Evolutionary conservation across 2,113 vertebrate genomes (phyloP).

Genomic region (Elgaria multicarinata): DNA sequence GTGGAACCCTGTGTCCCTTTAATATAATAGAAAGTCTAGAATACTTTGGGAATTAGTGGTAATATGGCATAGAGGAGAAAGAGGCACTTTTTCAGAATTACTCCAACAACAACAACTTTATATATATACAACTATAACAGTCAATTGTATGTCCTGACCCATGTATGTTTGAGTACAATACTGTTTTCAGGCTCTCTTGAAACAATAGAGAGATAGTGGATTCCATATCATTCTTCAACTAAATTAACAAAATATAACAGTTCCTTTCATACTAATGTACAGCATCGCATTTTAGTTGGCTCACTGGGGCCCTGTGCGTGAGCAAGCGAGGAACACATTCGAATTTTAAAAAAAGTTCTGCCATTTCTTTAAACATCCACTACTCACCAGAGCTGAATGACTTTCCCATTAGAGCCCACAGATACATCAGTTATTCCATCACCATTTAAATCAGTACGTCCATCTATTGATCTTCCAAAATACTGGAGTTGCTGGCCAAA

Average conservation of each 20-base stretch:
- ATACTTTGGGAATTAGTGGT: too few species aligned
- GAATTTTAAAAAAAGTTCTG: constrained; percentile 14
- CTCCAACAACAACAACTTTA: too few species aligned
- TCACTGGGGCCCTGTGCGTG: background rate
- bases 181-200: background rate
- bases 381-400: constrained; percentile 91
- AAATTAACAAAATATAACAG: background rate
- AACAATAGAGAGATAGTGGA: background rate
- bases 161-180: background rate
- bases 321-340: too few species aligned
- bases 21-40: too few species aligned
- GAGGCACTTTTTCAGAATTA: too few species aligned
- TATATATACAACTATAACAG: background rate
- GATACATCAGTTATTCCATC: constrained; percentile 88
- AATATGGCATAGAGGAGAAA: too few species aligned
- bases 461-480: constrained; percentile 91
- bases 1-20: too few species aligned
- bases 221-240: background rate
- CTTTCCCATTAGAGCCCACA: constrained; percentile 88
- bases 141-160: background rate
- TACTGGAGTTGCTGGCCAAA: constrained; percentile 81
- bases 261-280: background rate
- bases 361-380: constrained; percentile 25
- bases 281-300: background rate
- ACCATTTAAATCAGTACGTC: constrained; percentile 85